These are phyloP conservation scores for Dorcus hopei DNA, from an alignment of 2,888 invertebrate species.

Conservation along the genomic window DNA sequence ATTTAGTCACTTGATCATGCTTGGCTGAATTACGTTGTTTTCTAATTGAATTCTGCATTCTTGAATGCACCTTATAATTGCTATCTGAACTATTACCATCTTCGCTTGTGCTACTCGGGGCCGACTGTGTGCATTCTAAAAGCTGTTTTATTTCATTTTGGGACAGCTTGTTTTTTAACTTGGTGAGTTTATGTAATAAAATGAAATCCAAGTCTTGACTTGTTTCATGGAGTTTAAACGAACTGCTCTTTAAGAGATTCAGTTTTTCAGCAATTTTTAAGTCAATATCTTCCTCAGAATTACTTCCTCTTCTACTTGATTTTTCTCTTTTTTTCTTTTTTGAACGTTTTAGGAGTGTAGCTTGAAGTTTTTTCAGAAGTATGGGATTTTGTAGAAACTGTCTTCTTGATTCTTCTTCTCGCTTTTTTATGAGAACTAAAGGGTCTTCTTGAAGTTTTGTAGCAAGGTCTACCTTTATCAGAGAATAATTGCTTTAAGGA, in stretches of 20 bases:
- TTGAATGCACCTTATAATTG: conserved; percentile 1
- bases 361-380: conserved; percentile 80
- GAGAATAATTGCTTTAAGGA: neutral
- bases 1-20: conserved; percentile 25
- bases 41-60: conserved; percentile 29
- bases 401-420: conserved; percentile 82
- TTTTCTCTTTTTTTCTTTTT: conserved; percentile 54
- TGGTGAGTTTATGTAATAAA: conserved; percentile 68
- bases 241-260: conserved; percentile 33
- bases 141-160: conserved; percentile 44
- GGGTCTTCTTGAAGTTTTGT: conserved; percentile 94
- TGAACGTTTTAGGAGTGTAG: conserved; percentile 64
- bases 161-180: conserved; percentile 57
- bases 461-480: conserved; percentile 76
- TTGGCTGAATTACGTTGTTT: conserved; percentile 24
- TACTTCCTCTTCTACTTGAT: conserved; percentile 35
- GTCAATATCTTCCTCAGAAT: conserved; percentile 39
- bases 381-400: conserved; percentile 89
- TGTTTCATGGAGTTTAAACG: conserved; percentile 30
- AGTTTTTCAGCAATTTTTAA: conserved; percentile 39
- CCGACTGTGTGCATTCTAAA: conserved; percentile 46
- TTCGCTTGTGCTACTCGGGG: conserved; percentile 30
- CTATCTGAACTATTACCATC: conserved; percentile 17
- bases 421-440: conserved; percentile 80
- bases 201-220: conserved; percentile 62